Evolutionary conservation across 2,888 invertebrate species (phyloP), one percentile per base, ranked within the genome.

Genomic region (Allolobophora icterica): DNA sequence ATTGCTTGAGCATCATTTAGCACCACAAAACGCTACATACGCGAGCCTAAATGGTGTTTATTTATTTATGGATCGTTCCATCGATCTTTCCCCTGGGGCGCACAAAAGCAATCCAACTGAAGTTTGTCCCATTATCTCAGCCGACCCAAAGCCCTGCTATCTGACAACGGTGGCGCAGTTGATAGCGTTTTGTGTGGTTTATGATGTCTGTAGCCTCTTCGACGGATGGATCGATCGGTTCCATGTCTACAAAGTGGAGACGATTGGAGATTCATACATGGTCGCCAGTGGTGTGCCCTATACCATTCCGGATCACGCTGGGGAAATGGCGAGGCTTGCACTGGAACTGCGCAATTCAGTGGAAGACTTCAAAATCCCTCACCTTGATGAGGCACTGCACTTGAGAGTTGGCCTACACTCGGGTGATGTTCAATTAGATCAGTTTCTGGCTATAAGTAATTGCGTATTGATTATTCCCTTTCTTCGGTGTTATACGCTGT

Each of bases 231-330:
- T 87, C 34, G 87, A 87, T 87, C 87, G 87, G 6, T 87, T 87
- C 38, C 34, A 87, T 5, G 87, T 87, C 87, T 87, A 87, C 24
- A 87, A 87, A 24, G 87, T 87, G 34, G 87, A 87, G 38, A 87
- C 87, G 38, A 87, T 87, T 87, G 87, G 87, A 34, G 87, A 87
- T 38, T 87, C 33, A 35, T 87, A 87, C 87, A 87, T 87, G 87
- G 87, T 87, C 6, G 33, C 87, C 34, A 87, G 87, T 35, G 87
- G 87, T 35, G 87, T 87, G 24, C 87, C 87, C 0, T 38, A 87
- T 87, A 19, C 19, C 87, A 87, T 87, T 87, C 87, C 87, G 6
- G 87, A 87, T 15, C 87, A 87, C 87, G 87, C 87, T 11, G 87
- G 24, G 0, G 87, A 87, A 38, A 87, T 87, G 87, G 87, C 87